phyloP scores from a whole-genome alignment of 2,797 vertebrate species.

The Carapus acus region DNA sequence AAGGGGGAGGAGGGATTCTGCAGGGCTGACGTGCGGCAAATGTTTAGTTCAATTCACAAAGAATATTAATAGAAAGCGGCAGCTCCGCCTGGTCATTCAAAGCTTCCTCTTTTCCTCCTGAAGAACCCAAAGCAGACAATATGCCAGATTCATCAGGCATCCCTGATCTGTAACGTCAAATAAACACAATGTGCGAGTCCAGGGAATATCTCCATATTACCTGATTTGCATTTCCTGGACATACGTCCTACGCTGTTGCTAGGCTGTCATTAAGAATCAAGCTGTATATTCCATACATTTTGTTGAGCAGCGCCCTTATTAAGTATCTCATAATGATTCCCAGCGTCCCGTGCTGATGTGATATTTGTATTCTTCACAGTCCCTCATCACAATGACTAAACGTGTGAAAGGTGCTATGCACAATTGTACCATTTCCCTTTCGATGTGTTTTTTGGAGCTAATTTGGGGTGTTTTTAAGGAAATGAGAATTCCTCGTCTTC shows the following conservation, averaged over 20 bases:
- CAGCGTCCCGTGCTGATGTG: too few relatives aligned
- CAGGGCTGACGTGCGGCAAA: not conserved
- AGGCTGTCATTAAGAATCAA: not conserved
- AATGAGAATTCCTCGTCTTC: not conserved
- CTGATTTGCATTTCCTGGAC: too few relatives aligned
- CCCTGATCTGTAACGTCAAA: not conserved
- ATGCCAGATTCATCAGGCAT: too few relatives aligned
- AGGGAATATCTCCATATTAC: not conserved
- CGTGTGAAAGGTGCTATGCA: not conserved
- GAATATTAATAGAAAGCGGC: not conserved
- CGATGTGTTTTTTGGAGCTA: not conserved
- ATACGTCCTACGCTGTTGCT: not conserved
- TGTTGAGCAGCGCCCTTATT: not conserved
- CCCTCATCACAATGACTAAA: not conserved
- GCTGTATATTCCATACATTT: not conserved
- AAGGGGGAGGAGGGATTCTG: not conserved
- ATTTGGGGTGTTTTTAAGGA: not conserved
- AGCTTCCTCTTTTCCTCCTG: too few relatives aligned
- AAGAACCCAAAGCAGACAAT: too few relatives aligned
- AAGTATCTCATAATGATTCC: too few relatives aligned
- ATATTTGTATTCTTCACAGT: too few relatives aligned
- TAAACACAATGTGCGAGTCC: not conserved
- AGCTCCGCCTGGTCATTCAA: too few relatives aligned
- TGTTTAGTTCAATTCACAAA: not conserved
- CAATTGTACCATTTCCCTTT: not conserved